Conservation (phyloP, 2,113 vertebrate species). For the Entosphenus tridentatus region DNA sequence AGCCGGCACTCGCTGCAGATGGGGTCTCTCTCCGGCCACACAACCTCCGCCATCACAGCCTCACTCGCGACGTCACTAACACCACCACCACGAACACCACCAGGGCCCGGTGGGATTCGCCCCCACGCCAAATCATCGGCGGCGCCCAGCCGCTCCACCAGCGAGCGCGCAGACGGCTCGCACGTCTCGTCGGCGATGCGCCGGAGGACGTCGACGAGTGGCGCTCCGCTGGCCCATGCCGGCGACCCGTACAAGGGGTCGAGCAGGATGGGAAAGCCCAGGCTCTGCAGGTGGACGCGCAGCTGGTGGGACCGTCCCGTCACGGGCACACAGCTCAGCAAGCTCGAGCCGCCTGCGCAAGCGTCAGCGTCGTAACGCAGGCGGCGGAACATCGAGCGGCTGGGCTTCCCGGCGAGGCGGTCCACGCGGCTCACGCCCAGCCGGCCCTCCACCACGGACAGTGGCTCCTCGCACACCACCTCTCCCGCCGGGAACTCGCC, state of each 20-base stretch:
- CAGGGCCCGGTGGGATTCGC: background rate
- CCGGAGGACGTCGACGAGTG: conserved; percentile 24
- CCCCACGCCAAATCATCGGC: background rate
- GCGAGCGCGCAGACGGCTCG: conserved; percentile 44
- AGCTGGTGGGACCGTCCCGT: conserved; percentile 93
- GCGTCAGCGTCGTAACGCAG: conserved; percentile 38
- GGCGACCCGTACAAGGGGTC: conserved; percentile 74
- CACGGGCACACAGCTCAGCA: conserved; percentile 50
- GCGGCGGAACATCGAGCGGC: conserved; percentile 56
- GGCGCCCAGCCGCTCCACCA: conserved; percentile 27
- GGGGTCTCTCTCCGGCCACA: conserved; percentile 23
- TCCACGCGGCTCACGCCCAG: conserved; percentile 66
- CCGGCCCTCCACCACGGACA: conserved; percentile 27
- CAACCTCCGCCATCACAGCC: background rate
- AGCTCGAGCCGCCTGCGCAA: conserved; percentile 32
- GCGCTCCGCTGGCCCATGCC: conserved; percentile 48
- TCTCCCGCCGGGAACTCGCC: conserved; percentile 56
- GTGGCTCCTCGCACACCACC: conserved; percentile 58
- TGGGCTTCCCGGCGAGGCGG: conserved; percentile 47
- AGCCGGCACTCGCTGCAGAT: conserved; percentile 57
- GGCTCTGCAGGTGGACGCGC: conserved; percentile 70
- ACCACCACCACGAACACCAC: background rate
- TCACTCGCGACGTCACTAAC: background rate
- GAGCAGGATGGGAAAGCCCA: conserved; percentile 71
- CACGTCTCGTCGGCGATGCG: conserved; percentile 41